Base-by-base conservation (phyloP, 2,888 invertebrate genomes). In the Caenorhabditis sulstoni region DNA sequence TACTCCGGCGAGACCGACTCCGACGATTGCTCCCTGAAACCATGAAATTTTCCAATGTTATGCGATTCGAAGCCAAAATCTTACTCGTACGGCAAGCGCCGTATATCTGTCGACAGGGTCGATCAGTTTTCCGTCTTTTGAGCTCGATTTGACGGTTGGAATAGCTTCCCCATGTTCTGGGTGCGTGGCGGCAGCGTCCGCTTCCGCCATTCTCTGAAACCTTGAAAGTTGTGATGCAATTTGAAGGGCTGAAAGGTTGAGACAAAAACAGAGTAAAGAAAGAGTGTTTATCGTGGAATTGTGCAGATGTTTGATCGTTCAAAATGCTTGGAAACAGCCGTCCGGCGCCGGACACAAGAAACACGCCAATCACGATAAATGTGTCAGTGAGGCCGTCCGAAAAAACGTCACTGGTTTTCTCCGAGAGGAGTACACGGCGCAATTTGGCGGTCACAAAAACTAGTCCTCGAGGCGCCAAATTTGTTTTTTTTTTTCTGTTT, bases 21-120 rank as follows among this genome's bases (percentile, higher is more conserved):
- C 88, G 47, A 90, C 82, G 47, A 89, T 90, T 16, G 87, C 75
- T n/a, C 89, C 90, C 89, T 89, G 50, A 89, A 77, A n/a, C n/a
- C 14, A 23, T 35, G 7, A 49, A 52, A 61, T 49, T 57, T 9
- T 11, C 7, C 29, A 9, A 7, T 16, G 11, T 8, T 29, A n/a
- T 22, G n/a, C 35, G 37, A 7, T 35, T 47, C 37, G 8, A 23
- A 14, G 7, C 9, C 20, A 22, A 49, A 22, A 47, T 61, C 86
- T 74, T 58, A 88, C 88, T 64, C 88, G 78, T 68, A 88, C 87
- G 52, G 85, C 82, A 5, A 87, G 65, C 16, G 86, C 87, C 11
- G 85, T 80, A 61, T 86, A 87, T 68, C 68, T 84, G 80, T 88
- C 87, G 68, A 87, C 52, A 1, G 88, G 88, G 41, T 88, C 87